Conservation (phyloP, 2,888 invertebrate genomes). For the Sarcophaga carnaria region DNA sequence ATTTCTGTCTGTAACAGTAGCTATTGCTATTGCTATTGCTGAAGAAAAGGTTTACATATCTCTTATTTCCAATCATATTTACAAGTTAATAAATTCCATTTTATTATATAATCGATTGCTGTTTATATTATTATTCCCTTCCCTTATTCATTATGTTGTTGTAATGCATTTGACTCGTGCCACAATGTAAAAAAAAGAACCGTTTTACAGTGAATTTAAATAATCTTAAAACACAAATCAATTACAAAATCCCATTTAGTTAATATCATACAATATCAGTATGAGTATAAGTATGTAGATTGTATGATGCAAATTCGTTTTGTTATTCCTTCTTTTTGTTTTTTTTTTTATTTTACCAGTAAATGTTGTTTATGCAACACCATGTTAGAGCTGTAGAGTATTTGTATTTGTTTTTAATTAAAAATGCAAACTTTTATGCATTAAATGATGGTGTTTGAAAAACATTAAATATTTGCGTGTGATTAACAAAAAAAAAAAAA, state of each 20-base stretch:
- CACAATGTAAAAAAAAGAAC: background rate
- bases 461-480: too few species aligned
- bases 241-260: constrained; percentile 5
- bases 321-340: too few species aligned
- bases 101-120: background rate
- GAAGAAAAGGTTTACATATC: constrained; percentile 14
- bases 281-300: too few species aligned
- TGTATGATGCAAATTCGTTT: too few species aligned
- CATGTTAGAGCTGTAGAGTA: too few species aligned
- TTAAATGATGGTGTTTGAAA: too few species aligned
- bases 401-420: too few species aligned
- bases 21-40: background rate
- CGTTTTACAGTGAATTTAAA: background rate
- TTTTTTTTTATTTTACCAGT: too few species aligned
- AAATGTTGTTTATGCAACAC: too few species aligned
- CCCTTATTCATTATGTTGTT: background rate
- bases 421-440: too few species aligned
- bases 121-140: background rate
- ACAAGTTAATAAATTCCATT: constrained; percentile 40
- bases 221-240: constrained; percentile 9
- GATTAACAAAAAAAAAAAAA: too few species aligned
- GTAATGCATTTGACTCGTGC: constrained; percentile 36
- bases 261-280: too few species aligned
- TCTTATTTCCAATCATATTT: background rate
- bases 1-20: background rate